Evolutionary conservation across 2,113 vertebrate species (phyloP), one percentile per base, ranked within the genome.

Genomic region (Muntiacus reevesi): DNA sequence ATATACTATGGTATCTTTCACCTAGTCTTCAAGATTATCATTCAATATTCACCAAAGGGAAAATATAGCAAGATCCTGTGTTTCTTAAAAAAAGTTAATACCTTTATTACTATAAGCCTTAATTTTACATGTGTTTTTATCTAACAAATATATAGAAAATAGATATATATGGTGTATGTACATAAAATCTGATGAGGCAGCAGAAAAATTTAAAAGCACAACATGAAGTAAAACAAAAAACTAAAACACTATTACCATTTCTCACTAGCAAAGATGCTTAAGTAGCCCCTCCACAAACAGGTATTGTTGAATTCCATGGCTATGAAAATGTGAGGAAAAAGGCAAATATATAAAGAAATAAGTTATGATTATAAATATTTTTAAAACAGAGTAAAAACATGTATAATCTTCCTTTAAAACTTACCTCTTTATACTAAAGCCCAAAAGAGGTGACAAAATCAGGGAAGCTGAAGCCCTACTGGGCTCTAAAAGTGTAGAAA

Each of bases 101-200:
- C 7, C 28, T 96, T 86, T n/a, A 96, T 83, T 67, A 47, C 36
- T 36, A 33, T 71, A 93, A 81, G 50, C 5, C 36, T 93, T 93
- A 93, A 57, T 96, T 97, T 90, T 87, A 60, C 10, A n/a, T 78
- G n/a, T 79, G n/a, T 84, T 97, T 91, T 87, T 62, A 92, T 17
- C 91, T 96, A 81, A 83, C 23, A 90, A 15, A 92, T 50, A 92
- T n/a, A 79, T 36, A 55, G 12, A 87, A 87, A 95, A 88, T n/a
- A 88, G 7, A n/a, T 76, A 43, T 76, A 52, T 92, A 82, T 79
- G 17, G 17, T 60, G 0, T 74, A 88, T 57, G 17, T 90, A 21
- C 92, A 88, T 52, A 89, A 91, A 95, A 93, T 83, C 15, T 21
- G 40, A 67, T 71, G 21, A 86, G 33, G 36, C 11, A 94, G 76